phyloP scores from a whole-genome alignment of 2,888 invertebrate species.

The Caenorhabditis sp. region DNA sequence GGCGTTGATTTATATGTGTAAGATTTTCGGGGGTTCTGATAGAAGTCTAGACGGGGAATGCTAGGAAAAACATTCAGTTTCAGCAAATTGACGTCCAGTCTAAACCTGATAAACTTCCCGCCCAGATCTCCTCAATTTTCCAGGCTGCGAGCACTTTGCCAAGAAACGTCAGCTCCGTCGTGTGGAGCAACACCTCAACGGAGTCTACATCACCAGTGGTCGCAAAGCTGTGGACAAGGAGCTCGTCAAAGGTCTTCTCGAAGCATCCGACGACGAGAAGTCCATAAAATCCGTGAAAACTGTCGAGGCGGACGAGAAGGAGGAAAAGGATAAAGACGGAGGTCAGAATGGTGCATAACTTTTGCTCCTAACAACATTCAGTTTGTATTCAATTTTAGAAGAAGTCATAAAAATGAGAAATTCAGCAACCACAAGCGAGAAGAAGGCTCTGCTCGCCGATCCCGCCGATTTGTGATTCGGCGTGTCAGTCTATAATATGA shows the following conservation, averaged over 20 bases:
- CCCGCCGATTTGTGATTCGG: constrained; percentile 49
- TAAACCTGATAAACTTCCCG: too few species aligned
- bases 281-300: constrained; percentile 58
- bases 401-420: constrained; percentile 63
- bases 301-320: constrained; percentile 14
- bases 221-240: constrained; percentile 53
- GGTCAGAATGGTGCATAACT: constrained; percentile 59
- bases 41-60: too few species aligned
- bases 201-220: constrained; percentile 57
- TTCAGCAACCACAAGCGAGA: constrained; percentile 64
- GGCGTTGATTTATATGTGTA: constrained; percentile 69
- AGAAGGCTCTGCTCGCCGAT: constrained; percentile 63
- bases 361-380: constrained; percentile 11
- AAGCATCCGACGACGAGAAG: constrained; percentile 54
- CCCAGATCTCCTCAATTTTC: background rate
- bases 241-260: constrained; percentile 59
- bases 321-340: constrained; percentile 49
- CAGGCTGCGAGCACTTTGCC: constrained; percentile 71
- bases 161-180: constrained; percentile 67
- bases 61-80: too few species aligned
- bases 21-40: constrained; percentile 3
- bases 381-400: constrained; percentile 59
- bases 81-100: too few species aligned
- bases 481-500: background rate
- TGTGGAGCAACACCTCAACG: constrained; percentile 70